Base-by-base conservation (phyloP, 2,888 invertebrate species). In the Rhynchonema sp. region DNA sequence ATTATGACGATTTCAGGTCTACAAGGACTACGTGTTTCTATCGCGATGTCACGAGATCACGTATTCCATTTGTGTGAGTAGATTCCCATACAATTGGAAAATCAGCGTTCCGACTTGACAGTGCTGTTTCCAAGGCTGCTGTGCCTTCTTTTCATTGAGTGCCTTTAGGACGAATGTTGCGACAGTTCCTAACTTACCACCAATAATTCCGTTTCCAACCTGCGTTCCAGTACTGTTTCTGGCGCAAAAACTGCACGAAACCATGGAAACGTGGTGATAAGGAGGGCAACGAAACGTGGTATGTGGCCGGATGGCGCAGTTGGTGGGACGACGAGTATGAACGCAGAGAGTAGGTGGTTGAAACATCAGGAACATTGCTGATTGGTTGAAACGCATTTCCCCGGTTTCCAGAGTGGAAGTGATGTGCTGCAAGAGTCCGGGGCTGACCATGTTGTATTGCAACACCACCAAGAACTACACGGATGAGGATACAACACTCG, bases 391-490 rank as follows among this genome's bases (percentile, higher is more conserved):
- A n/a, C n/a, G n/a, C n/a, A n/a, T n/a, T n/a, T n/a, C n/a, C n/a
- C n/a, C n/a, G n/a, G n/a, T 26, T 2, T n/a, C 25, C 46, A 57
- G 56, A 28, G 26, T 57, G 3, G 56, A 57, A 6, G 30, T 57
- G 54, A 63, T 73, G 38, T 61, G 58, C 52, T 58, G 58, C 58
- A 58, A 58, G 58, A 28, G 28, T 26, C 29, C 25, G 17, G 58
- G 58, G 22, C 52, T 58, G 22, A 58, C 27, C 13, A 52, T 58
- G 49, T 9, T 29, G 25, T 2, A 28, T 3, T 58, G 58, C 28
- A 49, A 52, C 29, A 23, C n/a, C 3, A 58, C 58, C 1, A 29
- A 58, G n/a, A 58, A 58, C 58, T 58, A 52, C 52, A 58, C 58
- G 2, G 58, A 58, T 28, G 13, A 2, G 26, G 46, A 46, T 23